Evolutionary conservation across 2,797 vertebrate genomes (phyloP), one percentile per base, ranked within the genome.

Genomic region (Alauda arvensis): DNA sequence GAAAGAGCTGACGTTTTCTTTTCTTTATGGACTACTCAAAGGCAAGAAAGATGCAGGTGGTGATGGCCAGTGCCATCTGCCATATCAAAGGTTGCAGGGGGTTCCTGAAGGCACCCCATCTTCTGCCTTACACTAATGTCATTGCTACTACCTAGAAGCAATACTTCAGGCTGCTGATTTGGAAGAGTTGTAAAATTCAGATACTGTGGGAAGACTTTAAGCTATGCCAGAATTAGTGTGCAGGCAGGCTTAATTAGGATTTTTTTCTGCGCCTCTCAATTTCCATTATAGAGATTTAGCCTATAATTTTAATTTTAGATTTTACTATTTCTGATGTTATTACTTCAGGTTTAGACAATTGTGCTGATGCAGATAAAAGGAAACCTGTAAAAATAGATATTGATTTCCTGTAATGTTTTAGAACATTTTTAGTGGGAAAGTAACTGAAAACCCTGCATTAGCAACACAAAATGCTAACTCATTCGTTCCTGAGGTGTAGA

Each of bases 391-490:
- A 93, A 83, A 85, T 33, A 92, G 87, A 28, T 85, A 95, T 90
- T 91, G 88, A 94, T 95, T 95, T 94, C 80, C 87, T 79, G 48
- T 94, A 83, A 85, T 43, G 68, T 42, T 93, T 92, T 68, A 85
- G 87, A 79, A 77, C 51, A 85, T 45, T 79, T 92, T 83, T 56
- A 77, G 43, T 23, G 57, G 43, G 6, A 40, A 79, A 87, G 71
- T 74, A 83, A 78, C 40, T 45, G n/a, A 87, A 93, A 94, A 43
- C 29, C 43, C 55, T 85, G 37, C 0, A 1, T 83, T 79, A 93
- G 85, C 80, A 74, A 67, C 2, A 83, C 53, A 83, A 95, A 95
- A 74, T 78, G 77, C 74, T 63, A 93, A 57, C 1, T 0, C 3
- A 26, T 77, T 90, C 77, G 29, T 62, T 90, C 71, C 37, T 59